Percentiles rank a stretch among this genome's conserved stretches.
Evolutionary conservation across 2,888 invertebrate species (phyloP).

Genomic region (Epinotia bilunana): DNA sequence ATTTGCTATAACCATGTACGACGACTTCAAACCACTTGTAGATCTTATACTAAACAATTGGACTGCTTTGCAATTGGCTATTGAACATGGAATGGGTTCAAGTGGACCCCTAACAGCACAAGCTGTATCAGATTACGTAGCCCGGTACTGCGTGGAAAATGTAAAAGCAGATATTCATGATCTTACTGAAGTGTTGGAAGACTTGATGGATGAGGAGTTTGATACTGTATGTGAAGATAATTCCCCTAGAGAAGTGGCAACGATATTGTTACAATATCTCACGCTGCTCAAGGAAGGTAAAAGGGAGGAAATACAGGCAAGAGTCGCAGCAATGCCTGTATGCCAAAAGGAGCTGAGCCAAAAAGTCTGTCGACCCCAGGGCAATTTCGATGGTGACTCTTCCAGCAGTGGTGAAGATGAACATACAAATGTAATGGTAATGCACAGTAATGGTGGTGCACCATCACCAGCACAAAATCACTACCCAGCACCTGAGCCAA

Average conservation of each 20-base stretch:
- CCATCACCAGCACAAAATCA: slow-evolving; percentile 56
- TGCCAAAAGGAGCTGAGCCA: slow-evolving; percentile 85
- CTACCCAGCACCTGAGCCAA: slow-evolving; percentile 63
- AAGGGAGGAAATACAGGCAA: slow-evolving; percentile 82
- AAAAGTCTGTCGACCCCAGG: slow-evolving; percentile 73
- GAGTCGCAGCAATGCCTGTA: slow-evolving; percentile 85
- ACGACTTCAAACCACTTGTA: slow-evolving; percentile 85
- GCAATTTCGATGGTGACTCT: slow-evolving; percentile 78
- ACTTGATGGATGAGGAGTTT: slow-evolving; percentile 89
- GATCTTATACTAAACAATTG: slow-evolving; percentile 89
- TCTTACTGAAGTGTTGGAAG: slow-evolving; percentile 86
- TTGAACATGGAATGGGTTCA: slow-evolving; percentile 90
- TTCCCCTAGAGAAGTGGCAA: slow-evolving; percentile 87
- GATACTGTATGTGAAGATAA: slow-evolving; percentile 89
- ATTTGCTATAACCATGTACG: slow-evolving; percentile 61
- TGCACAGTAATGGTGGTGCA: slow-evolving; percentile 8
- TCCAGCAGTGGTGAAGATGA: slow-evolving; percentile 75
- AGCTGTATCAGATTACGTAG: slow-evolving; percentile 86
- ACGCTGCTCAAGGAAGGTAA: slow-evolving; percentile 83
- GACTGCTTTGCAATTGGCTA: slow-evolving; percentile 88
- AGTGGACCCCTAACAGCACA: slow-evolving; percentile 87
- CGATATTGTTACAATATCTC: slow-evolving; percentile 84
- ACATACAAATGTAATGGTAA: slow-evolving; percentile 57
- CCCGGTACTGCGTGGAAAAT: slow-evolving; percentile 86
- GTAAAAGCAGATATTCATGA: slow-evolving; percentile 84